Evolutionary conservation across 2,113 vertebrate species (phyloP).

Genomic region (Elachura formosa): DNA sequence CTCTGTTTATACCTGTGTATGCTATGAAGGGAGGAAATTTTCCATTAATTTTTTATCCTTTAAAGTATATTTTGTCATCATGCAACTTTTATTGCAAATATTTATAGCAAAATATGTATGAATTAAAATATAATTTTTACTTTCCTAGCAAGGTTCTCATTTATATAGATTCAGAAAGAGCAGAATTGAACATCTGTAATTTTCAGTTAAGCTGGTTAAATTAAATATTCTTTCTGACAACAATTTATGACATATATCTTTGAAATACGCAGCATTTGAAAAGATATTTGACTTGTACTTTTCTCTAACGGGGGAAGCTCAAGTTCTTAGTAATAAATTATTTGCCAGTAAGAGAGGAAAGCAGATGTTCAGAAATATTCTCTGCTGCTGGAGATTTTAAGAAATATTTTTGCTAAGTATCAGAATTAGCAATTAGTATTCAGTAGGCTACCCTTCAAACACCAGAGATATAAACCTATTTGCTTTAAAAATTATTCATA

Average conservation of each 20-base stretch:
- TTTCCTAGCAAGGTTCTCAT: neutral
- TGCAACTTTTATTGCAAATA: neutral
- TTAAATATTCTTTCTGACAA: neutral
- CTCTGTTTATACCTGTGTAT: neutral
- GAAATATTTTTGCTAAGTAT: neutral
- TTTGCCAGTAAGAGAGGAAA: neutral
- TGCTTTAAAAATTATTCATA: slow-evolving; percentile 33
- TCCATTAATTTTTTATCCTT: neutral
- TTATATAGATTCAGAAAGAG: neutral
- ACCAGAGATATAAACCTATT: slow-evolving; percentile 1
- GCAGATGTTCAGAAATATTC: slow-evolving; percentile 15
- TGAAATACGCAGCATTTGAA: neutral
- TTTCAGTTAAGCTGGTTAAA: neutral
- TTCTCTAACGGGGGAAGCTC: neutral
- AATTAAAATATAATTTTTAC: neutral
- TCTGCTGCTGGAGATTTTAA: neutral
- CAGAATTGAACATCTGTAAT: neutral
- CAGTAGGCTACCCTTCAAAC: neutral
- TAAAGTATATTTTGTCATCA: neutral
- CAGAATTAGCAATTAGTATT: slow-evolving; percentile 38
- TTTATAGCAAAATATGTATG: neutral
- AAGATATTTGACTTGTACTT: neutral
- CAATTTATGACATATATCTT: neutral
- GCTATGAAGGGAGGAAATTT: neutral
- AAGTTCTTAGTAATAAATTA: neutral